Conservation (phyloP, 2,888 invertebrate genomes). For the Troglohyphantes excavatus region DNA sequence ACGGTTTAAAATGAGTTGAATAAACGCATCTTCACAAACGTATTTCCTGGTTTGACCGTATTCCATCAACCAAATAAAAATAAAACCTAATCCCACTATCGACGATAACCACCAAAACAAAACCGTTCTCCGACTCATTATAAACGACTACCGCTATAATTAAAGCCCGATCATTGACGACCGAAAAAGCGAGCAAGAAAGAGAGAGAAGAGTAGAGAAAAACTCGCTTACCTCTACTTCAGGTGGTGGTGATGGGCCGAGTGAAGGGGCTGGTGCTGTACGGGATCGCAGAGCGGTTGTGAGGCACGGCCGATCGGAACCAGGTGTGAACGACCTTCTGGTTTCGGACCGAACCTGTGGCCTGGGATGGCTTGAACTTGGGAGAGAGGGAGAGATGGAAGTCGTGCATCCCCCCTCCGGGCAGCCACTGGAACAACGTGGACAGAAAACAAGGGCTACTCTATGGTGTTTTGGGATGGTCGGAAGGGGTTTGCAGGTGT, state of each 20-base stretch:
- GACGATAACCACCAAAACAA: background rate
- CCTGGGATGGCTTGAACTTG: slow-evolving; percentile 66
- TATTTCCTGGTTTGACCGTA: slow-evolving; percentile 18
- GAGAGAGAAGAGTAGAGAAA: background rate
- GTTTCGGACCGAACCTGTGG: slow-evolving; percentile 33
- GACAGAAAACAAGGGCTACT: slow-evolving; percentile 40
- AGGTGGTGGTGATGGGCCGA: slow-evolving; percentile 2
- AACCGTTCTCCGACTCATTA: no score
- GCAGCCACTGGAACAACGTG: slow-evolving; percentile 40
- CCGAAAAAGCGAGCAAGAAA: background rate
- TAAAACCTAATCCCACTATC: background rate
- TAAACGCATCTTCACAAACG: no score
- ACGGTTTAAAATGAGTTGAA: no score
- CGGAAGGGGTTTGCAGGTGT: slow-evolving; percentile 19
- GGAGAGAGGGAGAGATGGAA: no score
- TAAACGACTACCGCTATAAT: no score
- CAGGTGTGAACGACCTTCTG: slow-evolving; percentile 66
- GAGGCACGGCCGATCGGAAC: slow-evolving; percentile 40
- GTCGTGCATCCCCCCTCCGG: slow-evolving; percentile 38
- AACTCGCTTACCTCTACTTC: slow-evolving; percentile 28
- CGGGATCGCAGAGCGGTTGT: slow-evolving; percentile 19
- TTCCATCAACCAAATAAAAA: background rate
- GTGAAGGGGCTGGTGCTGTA: background rate
- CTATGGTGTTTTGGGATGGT: slow-evolving; percentile 18
- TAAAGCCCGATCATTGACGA: background rate